A percentile compares a stretch with the other conserved stretches of the same genome.
phyloP scores from a whole-genome alignment of 2,113 vertebrate species.

The Plotosus lineatus region DNA sequence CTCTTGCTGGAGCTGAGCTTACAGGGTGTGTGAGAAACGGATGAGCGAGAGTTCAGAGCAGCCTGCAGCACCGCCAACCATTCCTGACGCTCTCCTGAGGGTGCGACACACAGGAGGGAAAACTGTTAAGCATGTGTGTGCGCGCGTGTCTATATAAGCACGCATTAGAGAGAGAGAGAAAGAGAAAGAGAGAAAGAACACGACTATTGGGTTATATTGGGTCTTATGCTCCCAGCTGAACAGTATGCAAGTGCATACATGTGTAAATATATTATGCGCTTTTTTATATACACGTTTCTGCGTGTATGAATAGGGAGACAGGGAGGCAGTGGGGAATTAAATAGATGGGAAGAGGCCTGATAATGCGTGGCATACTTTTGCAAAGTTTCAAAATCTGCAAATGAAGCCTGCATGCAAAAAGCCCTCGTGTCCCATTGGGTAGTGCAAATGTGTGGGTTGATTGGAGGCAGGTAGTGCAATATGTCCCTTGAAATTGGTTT shows the following conservation, averaged over 20 bases:
- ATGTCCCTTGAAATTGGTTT: conserved; percentile 37
- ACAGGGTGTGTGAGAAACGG: conserved; percentile 66
- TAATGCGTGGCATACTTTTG: conserved; percentile 49
- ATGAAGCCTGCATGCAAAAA: conserved; percentile 46
- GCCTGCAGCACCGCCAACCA: conserved; percentile 84
- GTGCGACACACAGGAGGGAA: conserved; percentile 36
- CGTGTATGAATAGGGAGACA: conserved; percentile 27
- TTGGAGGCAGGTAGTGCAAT: conserved; percentile 23
- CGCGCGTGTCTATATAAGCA: conserved; percentile 27
- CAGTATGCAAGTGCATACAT: conserved; percentile 26
- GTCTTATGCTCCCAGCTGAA: conserved; percentile 31
- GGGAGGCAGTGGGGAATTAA: conserved; percentile 35
- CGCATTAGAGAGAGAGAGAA: conserved; percentile 12
- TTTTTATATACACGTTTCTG: conserved; percentile 29
- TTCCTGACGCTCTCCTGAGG: conserved; percentile 87
- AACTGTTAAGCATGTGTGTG: conserved; percentile 41
- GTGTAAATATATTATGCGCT: conserved; percentile 42
- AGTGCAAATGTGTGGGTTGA: conserved; percentile 2
- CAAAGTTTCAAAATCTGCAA: conserved; percentile 54
- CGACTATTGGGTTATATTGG: conserved; percentile 12
- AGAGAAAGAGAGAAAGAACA: conserved; percentile 9
- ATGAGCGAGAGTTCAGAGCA: conserved; percentile 73
- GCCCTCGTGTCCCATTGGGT: conserved; percentile 41
- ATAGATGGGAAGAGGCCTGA: conserved; percentile 41
- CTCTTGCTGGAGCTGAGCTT: conserved; percentile 77